Base-by-base conservation (phyloP, 2,888 invertebrate species). In the Neuroscelio doddi region DNA sequence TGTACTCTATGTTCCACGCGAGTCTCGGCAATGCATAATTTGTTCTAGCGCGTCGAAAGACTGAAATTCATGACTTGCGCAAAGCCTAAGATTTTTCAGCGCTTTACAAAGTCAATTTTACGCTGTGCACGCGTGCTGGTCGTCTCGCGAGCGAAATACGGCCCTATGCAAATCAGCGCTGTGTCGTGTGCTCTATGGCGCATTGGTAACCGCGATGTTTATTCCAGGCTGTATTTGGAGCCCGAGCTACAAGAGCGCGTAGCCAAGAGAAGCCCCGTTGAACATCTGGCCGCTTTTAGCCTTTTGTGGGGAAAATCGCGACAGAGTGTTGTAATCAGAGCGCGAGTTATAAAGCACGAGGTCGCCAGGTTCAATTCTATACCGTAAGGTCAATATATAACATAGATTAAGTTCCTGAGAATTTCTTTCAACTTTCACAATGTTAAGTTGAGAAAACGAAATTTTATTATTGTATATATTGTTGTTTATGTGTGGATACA, bases 261-360 rank as follows among this genome's bases (percentile, higher is more conserved):
- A 17, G n/a, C 15, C 8, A 47, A 38, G 46, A 34, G 32, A 47
- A 59, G 44, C 51, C 27, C 36, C 27, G 47, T 50, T 36, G 64
- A 68, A 70, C 68, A 68, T 66, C 65, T 66, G 65, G 65, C 50
- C 39, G 58, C 62, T 61, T 68, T 64, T 64, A 70, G 56, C 62
- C 70, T 67, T 65, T 67, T 53, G 57, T 56, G 46, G 61, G 61
- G 45, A 67, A 70, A 69, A 47, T 49, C 39, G 44, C 44, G 46
- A 38, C 47, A n/a, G 44, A 56, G n/a, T 29, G 39, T 63, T 64
- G 59, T 67, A 67, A 67, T 67, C 67, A 67, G 53, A 59, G 47
- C 63, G 56, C 55, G 52, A 51, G 59, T 50, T 55, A 56, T 65
- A 65, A 65, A 65, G 24, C 36, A 51, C 46, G 16, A 42, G 12